These are phyloP conservation scores for Platorchestia sp. DNA, from an alignment of 1,140 invertebrate species.

Conservation along the genomic window DNA sequence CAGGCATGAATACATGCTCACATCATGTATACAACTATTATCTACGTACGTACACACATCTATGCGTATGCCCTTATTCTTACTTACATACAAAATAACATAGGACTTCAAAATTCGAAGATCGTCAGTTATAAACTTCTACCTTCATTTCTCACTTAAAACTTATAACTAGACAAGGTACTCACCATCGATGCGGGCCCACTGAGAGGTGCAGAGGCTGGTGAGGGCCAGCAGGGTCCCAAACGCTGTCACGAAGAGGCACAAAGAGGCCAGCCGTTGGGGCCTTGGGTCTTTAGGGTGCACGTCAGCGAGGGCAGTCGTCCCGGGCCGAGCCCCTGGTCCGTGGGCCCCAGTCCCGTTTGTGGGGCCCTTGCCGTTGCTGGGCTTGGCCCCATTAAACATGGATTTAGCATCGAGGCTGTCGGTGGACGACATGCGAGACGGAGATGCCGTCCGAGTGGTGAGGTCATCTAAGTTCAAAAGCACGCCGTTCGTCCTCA, in stretches of 20 bases:
- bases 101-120: no score
- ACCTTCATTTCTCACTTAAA: no score
- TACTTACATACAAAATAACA: no score
- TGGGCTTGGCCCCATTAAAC: not conserved
- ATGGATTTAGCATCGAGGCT: not conserved
- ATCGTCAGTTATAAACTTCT: no score
- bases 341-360: constrained; percentile 22
- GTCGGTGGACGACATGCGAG: not conserved
- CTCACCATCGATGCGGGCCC: constrained; percentile 13
- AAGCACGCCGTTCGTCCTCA: constrained; percentile 3
- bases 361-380: not conserved
- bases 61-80: no score
- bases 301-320: constrained; percentile 10
- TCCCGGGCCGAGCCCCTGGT: not conserved
- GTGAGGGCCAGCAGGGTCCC: constrained; percentile 20
- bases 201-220: constrained; percentile 18
- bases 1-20: no score
- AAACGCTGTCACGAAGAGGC: not conserved
- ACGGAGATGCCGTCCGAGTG: not conserved
- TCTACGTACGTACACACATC: no score
- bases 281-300: not conserved
- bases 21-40: no score
- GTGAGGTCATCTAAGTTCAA: not conserved
- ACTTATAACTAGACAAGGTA: not conserved
- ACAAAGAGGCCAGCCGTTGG: not conserved